Conservation (phyloP, 2,797 vertebrate species). For the Onychomys torridus region DNA sequence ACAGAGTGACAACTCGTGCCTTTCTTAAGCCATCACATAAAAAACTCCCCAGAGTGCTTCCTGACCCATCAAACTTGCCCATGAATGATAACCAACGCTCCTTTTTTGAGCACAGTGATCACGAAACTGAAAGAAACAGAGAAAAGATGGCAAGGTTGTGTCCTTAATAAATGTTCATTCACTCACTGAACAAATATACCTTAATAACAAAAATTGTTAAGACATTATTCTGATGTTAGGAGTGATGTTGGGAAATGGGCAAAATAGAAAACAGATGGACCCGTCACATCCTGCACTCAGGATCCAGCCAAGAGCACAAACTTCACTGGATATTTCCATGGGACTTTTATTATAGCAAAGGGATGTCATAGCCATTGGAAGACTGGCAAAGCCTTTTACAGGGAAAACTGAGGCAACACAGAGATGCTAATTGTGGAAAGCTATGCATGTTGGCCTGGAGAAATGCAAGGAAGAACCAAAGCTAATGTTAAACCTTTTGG, state of each 20-base stretch:
- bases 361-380: not conserved
- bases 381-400: not conserved
- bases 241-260: not conserved
- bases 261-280: not conserved
- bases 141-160: slow-evolving; percentile 5
- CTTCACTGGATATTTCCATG: not conserved
- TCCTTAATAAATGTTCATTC: slow-evolving; percentile 48
- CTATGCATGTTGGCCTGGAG: not conserved
- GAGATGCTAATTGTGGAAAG: not conserved
- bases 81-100: slow-evolving; percentile 35
- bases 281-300: not conserved
- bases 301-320: not conserved
- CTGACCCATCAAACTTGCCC: slow-evolving; percentile 5
- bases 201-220: slow-evolving; percentile 7
- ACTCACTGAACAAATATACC: slow-evolving; percentile 37
- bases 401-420: not conserved
- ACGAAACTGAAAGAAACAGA: slow-evolving; percentile 34
- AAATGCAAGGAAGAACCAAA: not conserved
- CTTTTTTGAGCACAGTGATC: not conserved
- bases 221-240: not conserved
- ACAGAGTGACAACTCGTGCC: not conserved
- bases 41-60: slow-evolving; percentile 22
- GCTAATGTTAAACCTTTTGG: not conserved
- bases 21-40: slow-evolving; percentile 31
- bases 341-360: not conserved